These are phyloP conservation scores for Spodoptera exigua DNA, from an alignment of 2,888 invertebrate genomes.

Conservation along the genomic window DNA sequence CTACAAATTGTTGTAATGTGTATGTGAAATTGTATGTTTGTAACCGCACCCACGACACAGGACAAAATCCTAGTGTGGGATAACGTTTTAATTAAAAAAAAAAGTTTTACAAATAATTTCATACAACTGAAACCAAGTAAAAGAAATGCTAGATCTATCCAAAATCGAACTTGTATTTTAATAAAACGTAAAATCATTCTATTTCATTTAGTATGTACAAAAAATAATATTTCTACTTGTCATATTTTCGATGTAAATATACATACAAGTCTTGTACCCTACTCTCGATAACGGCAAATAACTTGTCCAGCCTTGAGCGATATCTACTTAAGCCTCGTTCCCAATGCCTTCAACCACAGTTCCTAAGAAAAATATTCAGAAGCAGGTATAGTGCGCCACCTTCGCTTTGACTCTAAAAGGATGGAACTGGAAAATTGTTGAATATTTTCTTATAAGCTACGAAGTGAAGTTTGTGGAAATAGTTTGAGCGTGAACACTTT, in stretches of 20 bases:
- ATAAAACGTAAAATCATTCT: too few relatives aligned
- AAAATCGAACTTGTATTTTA: not conserved
- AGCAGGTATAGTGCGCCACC: conserved; percentile 19
- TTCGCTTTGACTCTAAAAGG: conserved; percentile 43
- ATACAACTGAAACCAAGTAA: not conserved
- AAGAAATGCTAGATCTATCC: not conserved
- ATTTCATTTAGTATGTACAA: not conserved
- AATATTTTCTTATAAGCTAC: conserved; percentile 32
- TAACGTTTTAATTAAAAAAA: too few relatives aligned
- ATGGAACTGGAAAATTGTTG: conserved; percentile 21
- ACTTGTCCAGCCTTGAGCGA: conserved; percentile 52
- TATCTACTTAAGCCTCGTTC: conserved; percentile 51
- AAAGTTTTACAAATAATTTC: too few relatives aligned
- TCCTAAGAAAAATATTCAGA: conserved; percentile 45
- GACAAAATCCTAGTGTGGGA: too few relatives aligned
- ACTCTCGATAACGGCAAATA: conserved; percentile 55
- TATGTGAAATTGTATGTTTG: too few relatives aligned
- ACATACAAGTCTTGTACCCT: conserved; percentile 9
- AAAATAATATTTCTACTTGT: not conserved
- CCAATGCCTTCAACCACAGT: conserved; percentile 42
- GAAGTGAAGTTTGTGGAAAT: conserved; percentile 1
- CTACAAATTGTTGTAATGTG: too few relatives aligned
- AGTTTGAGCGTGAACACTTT: conserved; percentile 18
- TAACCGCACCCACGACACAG: too few relatives aligned
- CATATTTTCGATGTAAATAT: conserved; percentile 26